Percentiles rank a stretch among this genome's conserved stretches.
These are phyloP conservation scores for Rhabdomys dilectus DNA, from an alignment of 2,113 vertebrate genomes.

Conservation along the genomic window DNA sequence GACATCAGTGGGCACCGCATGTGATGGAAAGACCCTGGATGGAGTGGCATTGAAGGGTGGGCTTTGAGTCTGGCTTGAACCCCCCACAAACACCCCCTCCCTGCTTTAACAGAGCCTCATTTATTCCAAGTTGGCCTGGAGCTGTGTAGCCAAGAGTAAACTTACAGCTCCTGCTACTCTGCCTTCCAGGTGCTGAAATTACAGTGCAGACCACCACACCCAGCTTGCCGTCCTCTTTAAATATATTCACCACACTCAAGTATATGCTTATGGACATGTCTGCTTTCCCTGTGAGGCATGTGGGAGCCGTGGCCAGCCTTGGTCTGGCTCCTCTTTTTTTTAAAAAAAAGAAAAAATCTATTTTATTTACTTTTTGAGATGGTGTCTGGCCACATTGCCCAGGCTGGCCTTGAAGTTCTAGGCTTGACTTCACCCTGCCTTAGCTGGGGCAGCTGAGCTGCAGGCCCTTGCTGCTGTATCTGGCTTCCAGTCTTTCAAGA, in stretches of 20 bases:
- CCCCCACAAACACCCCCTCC: neutral
- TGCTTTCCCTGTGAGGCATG: fast-evolving
- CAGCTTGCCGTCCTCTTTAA: neutral
- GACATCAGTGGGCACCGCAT: fast-evolving
- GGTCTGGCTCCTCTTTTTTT: neutral
- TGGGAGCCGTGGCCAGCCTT: too few species aligned
- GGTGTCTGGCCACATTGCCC: neutral
- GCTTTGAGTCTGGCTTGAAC: too few species aligned
- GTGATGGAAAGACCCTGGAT: neutral
- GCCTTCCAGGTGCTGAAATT: neutral
- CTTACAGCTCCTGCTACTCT: neutral
- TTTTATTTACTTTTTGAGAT: neutral
- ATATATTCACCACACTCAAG: fast-evolving
- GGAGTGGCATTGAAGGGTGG: too few species aligned
- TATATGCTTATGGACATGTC: too few species aligned
- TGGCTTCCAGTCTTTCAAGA: neutral
- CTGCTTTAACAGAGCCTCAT: neutral
- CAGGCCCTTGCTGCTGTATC: neutral
- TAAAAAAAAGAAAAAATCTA: too few species aligned
- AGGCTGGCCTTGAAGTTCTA: neutral
- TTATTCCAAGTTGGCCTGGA: neutral
- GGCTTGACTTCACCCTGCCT: neutral
- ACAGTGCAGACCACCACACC: neutral
- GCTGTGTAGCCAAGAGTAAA: too few species aligned
- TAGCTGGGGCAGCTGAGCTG: neutral